A percentile compares a stretch with the other conserved stretches of the same genome.
phyloP scores from a whole-genome alignment of 2,888 invertebrate species.

The Diploptera punctata region DNA sequence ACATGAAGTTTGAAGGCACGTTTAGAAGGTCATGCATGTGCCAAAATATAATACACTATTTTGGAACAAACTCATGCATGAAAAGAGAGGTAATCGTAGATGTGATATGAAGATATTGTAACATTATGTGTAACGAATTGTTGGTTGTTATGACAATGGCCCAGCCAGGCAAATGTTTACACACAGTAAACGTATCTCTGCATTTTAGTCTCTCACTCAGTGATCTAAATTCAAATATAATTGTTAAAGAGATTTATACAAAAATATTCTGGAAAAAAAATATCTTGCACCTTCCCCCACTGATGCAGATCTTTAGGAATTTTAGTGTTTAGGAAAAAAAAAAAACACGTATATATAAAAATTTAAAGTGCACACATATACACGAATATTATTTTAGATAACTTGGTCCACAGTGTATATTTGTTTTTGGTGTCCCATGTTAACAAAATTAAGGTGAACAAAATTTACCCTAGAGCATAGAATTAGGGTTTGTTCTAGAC shows the following conservation, averaged over 20 bases:
- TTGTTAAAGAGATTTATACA: slow-evolving; percentile 16
- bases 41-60: slow-evolving; percentile 19
- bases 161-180: no score
- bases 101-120: slow-evolving; percentile 13
- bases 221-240: slow-evolving; percentile 6
- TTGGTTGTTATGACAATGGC: slow-evolving; percentile 22
- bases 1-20: slow-evolving; percentile 14
- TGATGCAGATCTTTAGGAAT: slow-evolving; percentile 26
- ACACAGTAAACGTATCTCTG: background rate
- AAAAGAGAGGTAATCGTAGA: background rate
- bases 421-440: slow-evolving; percentile 33
- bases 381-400: slow-evolving; percentile 38
- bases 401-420: slow-evolving; percentile 30
- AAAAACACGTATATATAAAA: slow-evolving; percentile 12
- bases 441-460: slow-evolving; percentile 28
- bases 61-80: slow-evolving; percentile 6
- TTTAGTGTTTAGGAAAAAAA: slow-evolving; percentile 28
- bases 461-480: slow-evolving; percentile 34
- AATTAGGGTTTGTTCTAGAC: slow-evolving; percentile 22
- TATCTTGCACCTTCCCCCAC: slow-evolving; percentile 17
- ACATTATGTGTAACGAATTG: slow-evolving; percentile 22
- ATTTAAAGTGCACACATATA: slow-evolving; percentile 25
- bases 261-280: slow-evolving; percentile 19
- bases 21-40: slow-evolving; percentile 13
- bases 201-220: background rate